phyloP scores from a whole-genome alignment of 2,113 vertebrate species.

The Pelvicachromis taeniatus region DNA sequence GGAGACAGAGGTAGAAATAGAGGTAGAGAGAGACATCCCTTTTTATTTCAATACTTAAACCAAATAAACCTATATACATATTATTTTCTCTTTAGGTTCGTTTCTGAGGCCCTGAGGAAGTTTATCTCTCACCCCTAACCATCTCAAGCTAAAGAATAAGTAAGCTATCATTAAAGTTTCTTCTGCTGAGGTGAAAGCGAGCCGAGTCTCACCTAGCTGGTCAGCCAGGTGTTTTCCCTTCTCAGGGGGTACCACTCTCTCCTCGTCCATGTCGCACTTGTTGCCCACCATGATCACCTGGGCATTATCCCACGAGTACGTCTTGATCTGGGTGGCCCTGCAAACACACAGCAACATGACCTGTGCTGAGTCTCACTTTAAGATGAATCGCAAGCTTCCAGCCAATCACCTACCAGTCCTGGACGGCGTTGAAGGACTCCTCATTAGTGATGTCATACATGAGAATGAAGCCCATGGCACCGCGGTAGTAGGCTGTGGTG shows the following conservation, averaged over 20 bases:
- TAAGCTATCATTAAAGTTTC: not conserved
- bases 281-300: slow-evolving; percentile 98
- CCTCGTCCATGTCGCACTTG: slow-evolving; percentile 98
- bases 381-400: not conserved
- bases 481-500: slow-evolving; percentile 96
- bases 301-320: slow-evolving; percentile 98
- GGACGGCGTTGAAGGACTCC: slow-evolving; percentile 95
- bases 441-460: slow-evolving; percentile 98
- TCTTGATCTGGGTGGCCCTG: slow-evolving; percentile 99
- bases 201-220: slow-evolving; percentile 80
- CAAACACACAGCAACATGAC: not conserved
- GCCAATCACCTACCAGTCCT: slow-evolving; percentile 86
- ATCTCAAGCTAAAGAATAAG: not conserved
- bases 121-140: not conserved
- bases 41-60: not conserved
- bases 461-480: slow-evolving; percentile 97
- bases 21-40: not conserved
- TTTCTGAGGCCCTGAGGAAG: not conserved
- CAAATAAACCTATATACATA: not conserved
- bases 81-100: not conserved
- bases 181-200: not conserved
- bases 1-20: too few relatives aligned
- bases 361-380: not conserved
- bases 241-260: slow-evolving; percentile 85
- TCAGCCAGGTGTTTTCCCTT: slow-evolving; percentile 91